Percentiles rank a stretch among this genome's conserved stretches.
Evolutionary conservation across 2,113 vertebrate species (phyloP).

Genomic region (Enhydra lutris): DNA sequence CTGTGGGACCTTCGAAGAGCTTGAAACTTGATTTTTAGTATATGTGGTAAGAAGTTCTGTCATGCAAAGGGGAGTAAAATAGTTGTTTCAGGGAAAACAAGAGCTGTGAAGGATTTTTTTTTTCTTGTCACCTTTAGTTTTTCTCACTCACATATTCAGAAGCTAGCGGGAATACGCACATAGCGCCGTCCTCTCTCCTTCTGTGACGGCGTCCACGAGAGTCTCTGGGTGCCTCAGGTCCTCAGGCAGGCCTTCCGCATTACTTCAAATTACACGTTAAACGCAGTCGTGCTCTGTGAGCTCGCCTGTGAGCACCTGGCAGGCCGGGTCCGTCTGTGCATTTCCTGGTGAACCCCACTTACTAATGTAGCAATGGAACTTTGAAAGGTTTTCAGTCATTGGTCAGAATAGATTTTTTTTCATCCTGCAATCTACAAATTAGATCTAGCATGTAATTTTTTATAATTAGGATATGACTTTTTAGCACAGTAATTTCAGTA

Average conservation of each 20-base stretch:
- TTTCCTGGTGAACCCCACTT: background rate
- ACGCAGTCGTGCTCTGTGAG: background rate
- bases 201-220: background rate
- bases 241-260: background rate
- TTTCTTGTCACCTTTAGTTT: background rate
- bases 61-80: background rate
- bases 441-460: conserved; percentile 18
- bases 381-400: background rate
- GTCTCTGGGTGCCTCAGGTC: background rate
- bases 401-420: background rate
- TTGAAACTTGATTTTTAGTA: background rate
- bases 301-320: background rate
- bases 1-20: background rate
- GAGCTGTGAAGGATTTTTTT: background rate
- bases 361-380: background rate
- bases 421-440: background rate
- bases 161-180: background rate
- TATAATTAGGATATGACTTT: background rate
- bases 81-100: background rate
- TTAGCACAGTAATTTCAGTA: conserved; percentile 23
- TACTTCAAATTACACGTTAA: conserved; percentile 9
- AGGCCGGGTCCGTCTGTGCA: background rate
- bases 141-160: background rate
- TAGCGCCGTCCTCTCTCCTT: background rate
- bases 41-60: background rate